These are phyloP conservation scores for Sebastes steindachneri DNA, from an alignment of 2,797 vertebrate genomes.

Conservation along the genomic window DNA sequence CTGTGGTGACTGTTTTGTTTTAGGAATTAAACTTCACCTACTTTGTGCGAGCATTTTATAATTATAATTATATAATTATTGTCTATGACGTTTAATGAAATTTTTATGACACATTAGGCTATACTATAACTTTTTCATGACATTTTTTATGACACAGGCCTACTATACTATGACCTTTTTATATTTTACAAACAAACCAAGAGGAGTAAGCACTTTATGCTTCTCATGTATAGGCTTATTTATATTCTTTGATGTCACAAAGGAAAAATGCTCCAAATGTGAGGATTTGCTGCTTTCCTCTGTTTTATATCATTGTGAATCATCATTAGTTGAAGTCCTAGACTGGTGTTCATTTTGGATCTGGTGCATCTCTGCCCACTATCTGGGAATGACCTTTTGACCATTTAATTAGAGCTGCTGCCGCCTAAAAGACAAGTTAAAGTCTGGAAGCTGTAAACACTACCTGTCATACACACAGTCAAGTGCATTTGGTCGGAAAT, in stretches of 20 bases:
- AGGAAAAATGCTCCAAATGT: too few species aligned
- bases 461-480: background rate
- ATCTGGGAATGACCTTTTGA: background rate
- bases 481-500: background rate
- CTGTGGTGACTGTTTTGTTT: background rate
- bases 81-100: too few species aligned
- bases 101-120: too few species aligned
- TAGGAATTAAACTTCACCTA: background rate
- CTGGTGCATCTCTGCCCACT: background rate
- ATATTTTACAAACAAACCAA: too few species aligned
- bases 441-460: constrained; percentile 9
- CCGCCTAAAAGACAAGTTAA: background rate
- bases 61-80: too few species aligned
- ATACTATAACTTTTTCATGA: too few species aligned
- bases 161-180: too few species aligned
- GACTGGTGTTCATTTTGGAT: background rate
- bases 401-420: background rate
- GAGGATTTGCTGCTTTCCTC: too few species aligned
- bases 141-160: too few species aligned
- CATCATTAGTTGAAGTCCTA: background rate
- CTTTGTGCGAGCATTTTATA: background rate
- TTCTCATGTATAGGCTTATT: too few species aligned
- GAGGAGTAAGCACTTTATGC: too few species aligned
- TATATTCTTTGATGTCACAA: too few species aligned
- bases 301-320: background rate